A percentile compares a stretch with the other conserved stretches of the same genome.
phyloP scores from a whole-genome alignment of 1,140 invertebrate species.

The Danaus plexippus region DNA sequence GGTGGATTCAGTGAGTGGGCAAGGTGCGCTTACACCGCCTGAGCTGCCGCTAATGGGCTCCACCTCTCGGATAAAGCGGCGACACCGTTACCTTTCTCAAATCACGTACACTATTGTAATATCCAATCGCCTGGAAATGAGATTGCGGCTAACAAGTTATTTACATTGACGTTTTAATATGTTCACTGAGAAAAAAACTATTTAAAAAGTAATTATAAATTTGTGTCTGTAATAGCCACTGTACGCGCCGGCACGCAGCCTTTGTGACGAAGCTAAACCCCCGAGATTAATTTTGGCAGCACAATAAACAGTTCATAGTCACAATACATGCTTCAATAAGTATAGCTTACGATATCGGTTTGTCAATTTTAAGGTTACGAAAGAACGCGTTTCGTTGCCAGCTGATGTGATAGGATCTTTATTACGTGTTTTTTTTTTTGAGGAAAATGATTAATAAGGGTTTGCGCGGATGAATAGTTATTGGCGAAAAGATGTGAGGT shows the following conservation, averaged over 20 bases:
- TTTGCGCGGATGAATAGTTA: slow-evolving; percentile 63
- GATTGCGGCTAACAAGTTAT: slow-evolving; percentile 72
- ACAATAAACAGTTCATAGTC: slow-evolving; percentile 61
- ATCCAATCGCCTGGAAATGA: slow-evolving; percentile 70
- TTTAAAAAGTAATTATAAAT: slow-evolving; percentile 71
- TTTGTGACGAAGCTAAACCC: slow-evolving; percentile 65
- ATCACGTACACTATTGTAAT: slow-evolving; percentile 72
- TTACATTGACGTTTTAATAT: slow-evolving; percentile 72
- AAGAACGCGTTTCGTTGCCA: slow-evolving; percentile 38
- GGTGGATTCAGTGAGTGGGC: too few species aligned
- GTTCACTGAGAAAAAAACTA: slow-evolving; percentile 64
- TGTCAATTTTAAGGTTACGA: slow-evolving; percentile 57
- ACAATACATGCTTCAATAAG: slow-evolving; percentile 58
- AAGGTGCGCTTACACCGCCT: slow-evolving; percentile 25
- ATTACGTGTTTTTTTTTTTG: slow-evolving; percentile 45
- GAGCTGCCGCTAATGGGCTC: slow-evolving; percentile 49
- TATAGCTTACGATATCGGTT: slow-evolving; percentile 59
- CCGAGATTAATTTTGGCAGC: slow-evolving; percentile 65
- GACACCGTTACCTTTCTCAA: slow-evolving; percentile 69
- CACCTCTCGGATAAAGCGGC: slow-evolving; percentile 65
- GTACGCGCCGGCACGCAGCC: slow-evolving; percentile 59
- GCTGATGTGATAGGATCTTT: slow-evolving; percentile 53
- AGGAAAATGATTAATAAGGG: slow-evolving; percentile 62
- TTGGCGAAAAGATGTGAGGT: slow-evolving; percentile 61
- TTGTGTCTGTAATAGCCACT: slow-evolving; percentile 60